Conservation (phyloP, 2,888 invertebrate genomes). For the Lordiphosa andalusiaca region DNA sequence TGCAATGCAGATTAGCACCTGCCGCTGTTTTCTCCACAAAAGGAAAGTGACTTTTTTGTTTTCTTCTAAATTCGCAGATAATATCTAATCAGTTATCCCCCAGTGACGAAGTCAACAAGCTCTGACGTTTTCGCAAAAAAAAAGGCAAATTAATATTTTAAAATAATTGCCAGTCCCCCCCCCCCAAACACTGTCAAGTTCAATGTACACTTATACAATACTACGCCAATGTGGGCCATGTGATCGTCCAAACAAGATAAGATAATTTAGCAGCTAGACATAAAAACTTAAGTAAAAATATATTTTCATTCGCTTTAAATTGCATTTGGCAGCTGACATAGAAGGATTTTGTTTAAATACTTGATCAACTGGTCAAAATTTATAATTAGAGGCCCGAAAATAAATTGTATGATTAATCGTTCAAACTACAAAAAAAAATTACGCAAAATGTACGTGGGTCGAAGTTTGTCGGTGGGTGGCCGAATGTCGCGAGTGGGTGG, state of each 20-base stretch:
- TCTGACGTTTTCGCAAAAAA: conserved; percentile 17
- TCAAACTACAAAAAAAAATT: conserved; percentile 10
- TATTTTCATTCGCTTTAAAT: conserved; percentile 7
- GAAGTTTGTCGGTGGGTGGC: not conserved
- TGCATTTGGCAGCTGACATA: conserved; percentile 6
- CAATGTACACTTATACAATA: conserved; percentile 14
- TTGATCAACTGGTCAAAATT: conserved; percentile 15
- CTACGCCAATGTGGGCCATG: conserved; percentile 16
- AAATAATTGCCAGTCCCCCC: conserved; percentile 18
- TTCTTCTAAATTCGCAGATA: no score
- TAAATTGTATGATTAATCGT: conserved; percentile 16
- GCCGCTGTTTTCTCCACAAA: no score
- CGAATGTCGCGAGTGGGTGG: no score
- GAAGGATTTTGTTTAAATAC: not conserved
- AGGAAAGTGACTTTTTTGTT: no score
- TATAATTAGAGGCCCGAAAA: conserved; percentile 32
- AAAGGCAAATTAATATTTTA: no score
- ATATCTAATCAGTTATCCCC: not conserved
- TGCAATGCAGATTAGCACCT: no score
- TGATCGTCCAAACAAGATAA: conserved; percentile 35
- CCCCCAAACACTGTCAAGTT: conserved; percentile 38
- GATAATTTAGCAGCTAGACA: conserved; percentile 18
- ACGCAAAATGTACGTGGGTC: conserved; percentile 20
- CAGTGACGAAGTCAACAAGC: conserved; percentile 10
- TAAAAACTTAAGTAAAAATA: conserved; percentile 3